phyloP scores from a whole-genome alignment of 1,140 invertebrate species.

The Phymorhynchus buccinoides region DNA sequence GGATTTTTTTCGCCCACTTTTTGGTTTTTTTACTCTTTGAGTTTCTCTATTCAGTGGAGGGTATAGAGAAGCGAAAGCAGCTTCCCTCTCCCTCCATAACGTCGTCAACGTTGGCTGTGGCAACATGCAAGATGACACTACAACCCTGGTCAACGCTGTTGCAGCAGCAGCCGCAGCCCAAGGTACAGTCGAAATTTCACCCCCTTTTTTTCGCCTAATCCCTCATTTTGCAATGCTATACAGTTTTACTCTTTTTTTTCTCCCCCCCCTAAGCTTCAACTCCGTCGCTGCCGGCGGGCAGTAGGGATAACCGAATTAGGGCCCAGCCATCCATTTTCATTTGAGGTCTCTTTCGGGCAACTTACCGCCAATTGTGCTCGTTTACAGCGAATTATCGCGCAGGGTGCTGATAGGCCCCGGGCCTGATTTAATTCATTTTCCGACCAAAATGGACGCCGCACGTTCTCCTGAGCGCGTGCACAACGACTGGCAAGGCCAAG shows the following conservation, averaged over 20 bases:
- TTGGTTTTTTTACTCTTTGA: not conserved
- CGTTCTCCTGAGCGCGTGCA: too few species aligned
- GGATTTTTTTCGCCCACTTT: not conserved
- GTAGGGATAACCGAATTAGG: not conserved
- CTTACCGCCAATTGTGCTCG: slow-evolving; percentile 40
- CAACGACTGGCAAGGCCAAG: too few species aligned
- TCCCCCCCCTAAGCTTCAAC: not conserved
- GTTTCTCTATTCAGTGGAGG: not conserved
- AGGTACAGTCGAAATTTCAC: too few species aligned
- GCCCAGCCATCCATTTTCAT: slow-evolving; percentile 33
- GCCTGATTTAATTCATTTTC: slow-evolving; percentile 61
- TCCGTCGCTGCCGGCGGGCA: not conserved
- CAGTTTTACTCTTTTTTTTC: too few species aligned
- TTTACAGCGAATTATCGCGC: slow-evolving; percentile 42
- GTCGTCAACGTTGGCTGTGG: not conserved
- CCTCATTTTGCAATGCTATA: too few species aligned
- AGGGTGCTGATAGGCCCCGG: slow-evolving; percentile 41
- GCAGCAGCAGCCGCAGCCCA: not conserved
- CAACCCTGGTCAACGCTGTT: not conserved
- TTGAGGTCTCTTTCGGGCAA: slow-evolving; percentile 6
- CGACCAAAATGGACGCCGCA: slow-evolving; percentile 21
- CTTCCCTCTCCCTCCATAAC: not conserved
- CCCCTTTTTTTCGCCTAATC: too few species aligned
- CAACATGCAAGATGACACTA: slow-evolving; percentile 29
- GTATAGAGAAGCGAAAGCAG: not conserved